Conservation (phyloP, 2,888 invertebrate genomes). For the Euclidia mi region DNA sequence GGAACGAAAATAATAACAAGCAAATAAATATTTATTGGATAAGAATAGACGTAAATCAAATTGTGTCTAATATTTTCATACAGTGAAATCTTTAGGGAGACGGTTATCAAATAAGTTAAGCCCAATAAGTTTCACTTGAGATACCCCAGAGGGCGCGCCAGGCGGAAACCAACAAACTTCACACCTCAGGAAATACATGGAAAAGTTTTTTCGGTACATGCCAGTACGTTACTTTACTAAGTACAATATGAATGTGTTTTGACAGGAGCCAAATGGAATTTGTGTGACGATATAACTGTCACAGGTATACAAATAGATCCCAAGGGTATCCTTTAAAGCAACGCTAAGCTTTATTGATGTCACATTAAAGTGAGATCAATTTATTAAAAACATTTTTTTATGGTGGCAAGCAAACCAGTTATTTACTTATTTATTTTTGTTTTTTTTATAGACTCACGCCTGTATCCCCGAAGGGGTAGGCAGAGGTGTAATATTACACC, state of each 20-base stretch:
- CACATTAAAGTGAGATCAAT: background rate
- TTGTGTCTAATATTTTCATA: slow-evolving; percentile 52
- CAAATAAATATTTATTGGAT: slow-evolving; percentile 21
- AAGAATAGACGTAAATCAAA: slow-evolving; percentile 47
- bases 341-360: too few relatives aligned
- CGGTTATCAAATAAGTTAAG: slow-evolving; percentile 81
- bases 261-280: slow-evolving; percentile 19
- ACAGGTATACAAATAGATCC: background rate
- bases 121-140: slow-evolving; percentile 76
- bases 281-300: slow-evolving; percentile 11
- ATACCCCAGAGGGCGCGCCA: slow-evolving; percentile 45
- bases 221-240: slow-evolving; percentile 32
- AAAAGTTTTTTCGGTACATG: slow-evolving; percentile 43
- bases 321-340: background rate
- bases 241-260: slow-evolving; percentile 27
- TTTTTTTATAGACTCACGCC: too few relatives aligned
- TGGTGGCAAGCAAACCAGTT: too few relatives aligned
- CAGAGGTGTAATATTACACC: too few relatives aligned
- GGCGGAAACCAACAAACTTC: slow-evolving; percentile 64
- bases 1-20: slow-evolving; percentile 2
- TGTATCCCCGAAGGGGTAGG: too few relatives aligned
- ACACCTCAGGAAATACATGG: slow-evolving; percentile 58
- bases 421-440: too few relatives aligned
- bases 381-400: slow-evolving; percentile 22
- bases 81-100: slow-evolving; percentile 42